These are phyloP conservation scores for Megalonaias nervosa DNA, from an alignment of 1,140 invertebrate genomes.

Conservation along the genomic window DNA sequence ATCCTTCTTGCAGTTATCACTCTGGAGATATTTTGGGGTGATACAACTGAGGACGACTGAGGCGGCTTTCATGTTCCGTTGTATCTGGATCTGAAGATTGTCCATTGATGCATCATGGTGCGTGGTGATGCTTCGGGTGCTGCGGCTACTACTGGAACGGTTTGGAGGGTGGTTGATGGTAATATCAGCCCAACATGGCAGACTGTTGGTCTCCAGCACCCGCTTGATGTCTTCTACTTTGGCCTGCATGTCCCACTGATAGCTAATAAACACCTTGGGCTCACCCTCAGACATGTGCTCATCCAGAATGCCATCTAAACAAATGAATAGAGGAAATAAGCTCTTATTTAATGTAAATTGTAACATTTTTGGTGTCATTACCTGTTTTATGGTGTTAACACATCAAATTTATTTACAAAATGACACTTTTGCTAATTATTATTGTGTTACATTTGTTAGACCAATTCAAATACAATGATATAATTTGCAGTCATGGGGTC, in stretches of 20 bases:
- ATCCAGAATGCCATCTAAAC: slow-evolving; percentile 26
- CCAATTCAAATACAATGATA: no score
- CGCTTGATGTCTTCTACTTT: slow-evolving; percentile 69
- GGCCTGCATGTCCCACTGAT: slow-evolving; percentile 73
- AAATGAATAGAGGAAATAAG: neutral
- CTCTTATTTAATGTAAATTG: neutral
- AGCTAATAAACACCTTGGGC: slow-evolving; percentile 72
- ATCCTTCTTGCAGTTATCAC: slow-evolving; percentile 72
- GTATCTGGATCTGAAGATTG: slow-evolving; percentile 61
- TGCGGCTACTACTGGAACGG: slow-evolving; percentile 61
- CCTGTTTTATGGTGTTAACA: no score
- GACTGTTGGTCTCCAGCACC: slow-evolving; percentile 68
- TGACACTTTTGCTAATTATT: no score
- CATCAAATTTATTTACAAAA: no score
- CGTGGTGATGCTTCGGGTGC: slow-evolving; percentile 45
- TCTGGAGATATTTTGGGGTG: slow-evolving; percentile 73
- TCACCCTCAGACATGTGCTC: slow-evolving; percentile 39
- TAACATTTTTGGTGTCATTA: neutral
- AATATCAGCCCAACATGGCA: slow-evolving; percentile 73
- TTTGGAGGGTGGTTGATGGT: slow-evolving; percentile 53
- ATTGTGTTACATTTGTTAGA: no score
- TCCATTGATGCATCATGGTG: slow-evolving; percentile 46
- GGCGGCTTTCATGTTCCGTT: slow-evolving; percentile 65
- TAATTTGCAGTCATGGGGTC: no score
- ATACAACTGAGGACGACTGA: slow-evolving; percentile 71